Evolutionary conservation across 2,888 invertebrate species (phyloP), one percentile per base, ranked within the genome.

Genomic region (Epinotia bilunana): DNA sequence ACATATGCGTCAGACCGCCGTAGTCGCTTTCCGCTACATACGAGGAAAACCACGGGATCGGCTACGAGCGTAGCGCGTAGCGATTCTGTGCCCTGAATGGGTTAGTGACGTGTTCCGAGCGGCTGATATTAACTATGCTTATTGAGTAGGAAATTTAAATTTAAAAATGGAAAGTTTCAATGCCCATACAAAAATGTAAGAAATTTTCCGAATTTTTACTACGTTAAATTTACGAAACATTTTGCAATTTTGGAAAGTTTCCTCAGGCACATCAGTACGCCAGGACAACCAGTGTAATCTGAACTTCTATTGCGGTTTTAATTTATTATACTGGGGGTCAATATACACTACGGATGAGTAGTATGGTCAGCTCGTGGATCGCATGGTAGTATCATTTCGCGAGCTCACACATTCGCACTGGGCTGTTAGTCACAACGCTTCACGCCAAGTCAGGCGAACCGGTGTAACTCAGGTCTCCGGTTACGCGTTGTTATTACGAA

Each of bases 81-180:
- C n/a, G n/a, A n/a, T n/a, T n/a, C n/a, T n/a, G n/a, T n/a, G n/a
- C n/a, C n/a, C n/a, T n/a, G n/a, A n/a, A n/a, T n/a, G n/a, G n/a
- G n/a, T n/a, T n/a, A n/a, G n/a, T 55, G 65, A 6, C 12, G 65
- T 67, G 23, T 58, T 58, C 58, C 11, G 49, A 49, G 49, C 49
- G 13, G 16, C 13, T 12, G 4, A 5, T 49, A 49, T 49, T 49
- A 13, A 49, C 16, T 4, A 49, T 5, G 49, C 5, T 49, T 16
- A 13, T 39, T 9, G 39, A 16, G 3, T n/a, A n/a, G n/a, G n/a
- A n/a, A n/a, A n/a, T n/a, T n/a, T n/a, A n/a, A n/a, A n/a, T n/a
- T n/a, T n/a, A n/a, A n/a, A n/a, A n/a, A n/a, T n/a, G n/a, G n/a
- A n/a, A n/a, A n/a, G n/a, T n/a, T n/a, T n/a, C n/a, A n/a, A n/a